phyloP scores from a whole-genome alignment of 2,797 vertebrate species.

The Tragopan temminckii region DNA sequence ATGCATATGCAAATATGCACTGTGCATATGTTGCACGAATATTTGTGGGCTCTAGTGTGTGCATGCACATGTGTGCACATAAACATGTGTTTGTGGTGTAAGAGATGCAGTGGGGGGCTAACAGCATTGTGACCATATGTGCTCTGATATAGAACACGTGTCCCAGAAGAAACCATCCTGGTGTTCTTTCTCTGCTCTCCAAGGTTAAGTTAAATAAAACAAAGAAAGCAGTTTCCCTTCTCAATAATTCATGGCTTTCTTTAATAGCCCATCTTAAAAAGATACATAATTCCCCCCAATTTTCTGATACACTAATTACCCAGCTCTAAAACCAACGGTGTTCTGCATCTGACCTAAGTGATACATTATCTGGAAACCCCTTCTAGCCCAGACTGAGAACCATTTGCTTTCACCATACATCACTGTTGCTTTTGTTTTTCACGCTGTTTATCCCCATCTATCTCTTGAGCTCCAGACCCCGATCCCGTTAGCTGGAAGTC shows the following conservation, averaged over 20 bases:
- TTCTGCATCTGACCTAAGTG: conserved; percentile 73
- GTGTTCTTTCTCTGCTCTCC: conserved; percentile 38
- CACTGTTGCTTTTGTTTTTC: conserved; percentile 59
- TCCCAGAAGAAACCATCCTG: conserved; percentile 3
- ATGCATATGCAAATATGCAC: not conserved
- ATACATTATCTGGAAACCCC: conserved; percentile 58
- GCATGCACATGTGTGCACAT: not conserved
- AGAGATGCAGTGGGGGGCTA: not conserved
- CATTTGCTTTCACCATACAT: conserved; percentile 55
- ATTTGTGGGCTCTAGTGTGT: not conserved
- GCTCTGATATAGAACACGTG: conserved; percentile 26
- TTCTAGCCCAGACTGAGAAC: conserved; percentile 41
- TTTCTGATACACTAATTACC: conserved; percentile 79
- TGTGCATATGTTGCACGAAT: not conserved
- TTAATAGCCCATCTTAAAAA: conserved; percentile 76
- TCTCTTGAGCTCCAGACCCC: conserved; percentile 31
- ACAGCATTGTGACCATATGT: not conserved
- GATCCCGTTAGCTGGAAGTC: not conserved
- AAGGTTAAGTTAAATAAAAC: conserved; percentile 72
- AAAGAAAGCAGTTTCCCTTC: conserved; percentile 64
- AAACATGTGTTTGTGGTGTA: not conserved
- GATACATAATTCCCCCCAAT: conserved; percentile 72
- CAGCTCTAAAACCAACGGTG: conserved; percentile 72
- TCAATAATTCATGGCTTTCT: conserved; percentile 72
- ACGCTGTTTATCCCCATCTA: conserved; percentile 47